Evolutionary conservation across 2,888 invertebrate species (phyloP), one percentile per base, ranked within the genome.

Genomic region (Trachelus stipa): DNA sequence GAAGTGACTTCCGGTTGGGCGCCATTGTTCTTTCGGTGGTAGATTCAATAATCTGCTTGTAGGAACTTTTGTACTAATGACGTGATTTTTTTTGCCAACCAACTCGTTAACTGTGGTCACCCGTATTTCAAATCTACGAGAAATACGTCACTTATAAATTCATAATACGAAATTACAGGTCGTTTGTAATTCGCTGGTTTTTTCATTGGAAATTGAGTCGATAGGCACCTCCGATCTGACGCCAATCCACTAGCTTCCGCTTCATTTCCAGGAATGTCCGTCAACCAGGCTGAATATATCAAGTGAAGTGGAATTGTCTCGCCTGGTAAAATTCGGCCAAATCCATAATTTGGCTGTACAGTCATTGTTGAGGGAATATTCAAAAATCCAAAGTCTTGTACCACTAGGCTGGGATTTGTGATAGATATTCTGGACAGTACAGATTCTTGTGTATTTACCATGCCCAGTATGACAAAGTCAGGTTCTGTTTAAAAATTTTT

Each of bases 311-410:
- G 69, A 35, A 83, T 73, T n/a, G 82, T 79, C 33, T 83, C 79
- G 15, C 80, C 83, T 3, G 83, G 83, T 4, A 83, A 75, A 56
- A 83, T 81, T 3, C 23, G 30, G 15, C 83, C 83, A n/a, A 79
- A 81, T 34, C 83, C 83, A 37, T 83, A 34, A 68, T 82, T 83
- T 1, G 83, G 83, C 30, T 83, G 82, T 30, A 83, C 75, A 31
- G 83, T 82, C 69, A 82, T 75, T 23, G 23, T 76, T 1, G 68
- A 2, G 1, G 83, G 81, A 15, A 83, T 34, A 73, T 78, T 35
- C 2, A 73, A 1, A 30, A 83, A 83, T 34, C 76, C 83, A 23
- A 73, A 83, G 11, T 83, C 81, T 73, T 83, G 83, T n/a, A 69
- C 6, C 23, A 31, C 69, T 3, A 77, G 69, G n/a, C 35, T 68